A percentile compares a stretch with the other conserved stretches of the same genome.
Evolutionary conservation across 1,140 invertebrate genomes (phyloP).

Genomic region (Tyrophagus putrescentiae): DNA sequence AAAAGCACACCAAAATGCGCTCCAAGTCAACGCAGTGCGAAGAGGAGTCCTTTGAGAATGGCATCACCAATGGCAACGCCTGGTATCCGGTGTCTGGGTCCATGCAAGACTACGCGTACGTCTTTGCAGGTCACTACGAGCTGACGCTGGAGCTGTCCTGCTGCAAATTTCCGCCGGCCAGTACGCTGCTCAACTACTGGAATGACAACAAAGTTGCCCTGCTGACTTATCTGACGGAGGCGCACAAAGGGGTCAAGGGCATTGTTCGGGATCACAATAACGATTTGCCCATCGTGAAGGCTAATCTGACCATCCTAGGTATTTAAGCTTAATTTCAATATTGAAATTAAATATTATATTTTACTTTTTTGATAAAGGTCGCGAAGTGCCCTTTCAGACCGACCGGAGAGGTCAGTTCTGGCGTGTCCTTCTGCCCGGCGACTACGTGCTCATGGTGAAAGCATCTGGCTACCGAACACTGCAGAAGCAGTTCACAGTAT

Average conservation of each 20-base stretch:
- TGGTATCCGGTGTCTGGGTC: conserved; percentile 62
- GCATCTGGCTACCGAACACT: conserved; percentile 14
- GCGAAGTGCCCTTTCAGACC: conserved; percentile 25
- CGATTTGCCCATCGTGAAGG: conserved; percentile 48
- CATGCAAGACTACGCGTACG: conserved; percentile 54
- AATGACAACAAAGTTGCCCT: conserved; percentile 50
- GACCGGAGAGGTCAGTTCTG: conserved; percentile 28
- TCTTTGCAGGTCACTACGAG: conserved; percentile 48
- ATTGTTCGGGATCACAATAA: conserved; percentile 62
- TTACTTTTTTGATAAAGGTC: too few species aligned
- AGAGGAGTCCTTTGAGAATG: conserved; percentile 53
- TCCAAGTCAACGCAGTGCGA: conserved; percentile 32
- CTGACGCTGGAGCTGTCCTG: conserved; percentile 50
- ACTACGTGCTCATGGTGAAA: conserved; percentile 45
- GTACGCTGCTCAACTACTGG: conserved; percentile 42
- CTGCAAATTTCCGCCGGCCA: conserved; percentile 42
- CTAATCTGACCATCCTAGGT: conserved; percentile 33
- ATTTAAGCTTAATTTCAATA: conserved; percentile 41
- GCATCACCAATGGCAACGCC: conserved; percentile 77
- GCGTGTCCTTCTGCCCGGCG: conserved; percentile 29
- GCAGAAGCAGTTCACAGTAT: conserved; percentile 20
- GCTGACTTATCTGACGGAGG: conserved; percentile 69
- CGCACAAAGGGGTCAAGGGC: conserved; percentile 61
- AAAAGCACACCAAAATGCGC: conserved; percentile 56
- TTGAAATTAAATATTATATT: too few species aligned